Conservation (phyloP, 2,888 invertebrate genomes). For the Leptarthrus brevirostris region DNA sequence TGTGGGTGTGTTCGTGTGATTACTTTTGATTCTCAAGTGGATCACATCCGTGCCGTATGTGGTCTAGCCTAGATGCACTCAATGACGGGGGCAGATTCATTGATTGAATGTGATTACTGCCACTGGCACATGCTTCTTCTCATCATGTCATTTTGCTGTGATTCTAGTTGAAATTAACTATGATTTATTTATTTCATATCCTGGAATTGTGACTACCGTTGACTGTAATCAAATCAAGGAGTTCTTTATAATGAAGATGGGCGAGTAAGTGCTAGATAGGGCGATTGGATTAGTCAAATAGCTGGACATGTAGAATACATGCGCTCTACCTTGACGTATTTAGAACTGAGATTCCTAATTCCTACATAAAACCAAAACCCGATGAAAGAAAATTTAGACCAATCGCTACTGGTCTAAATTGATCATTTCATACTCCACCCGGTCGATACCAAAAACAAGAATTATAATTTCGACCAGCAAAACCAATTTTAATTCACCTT, state of each 20-base stretch:
- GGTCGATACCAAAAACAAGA: too few species aligned
- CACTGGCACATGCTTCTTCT: slow-evolving; percentile 24
- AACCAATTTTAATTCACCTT: too few species aligned
- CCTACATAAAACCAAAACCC: too few species aligned
- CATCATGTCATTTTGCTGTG: slow-evolving; percentile 17
- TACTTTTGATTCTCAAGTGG: slow-evolving; percentile 36
- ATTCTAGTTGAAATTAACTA: slow-evolving; percentile 32
- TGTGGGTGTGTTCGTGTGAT: slow-evolving; percentile 27
- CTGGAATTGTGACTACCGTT: neutral
- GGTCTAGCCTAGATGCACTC: slow-evolving; percentile 34
- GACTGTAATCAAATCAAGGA: slow-evolving; percentile 24
- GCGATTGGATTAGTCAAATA: too few species aligned
- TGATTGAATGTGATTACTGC: slow-evolving; percentile 45
- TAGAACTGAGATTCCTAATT: too few species aligned
- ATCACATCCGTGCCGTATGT: slow-evolving; percentile 40
- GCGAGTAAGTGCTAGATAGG: neutral
- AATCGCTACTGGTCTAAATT: too few species aligned
- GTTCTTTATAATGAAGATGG: neutral
- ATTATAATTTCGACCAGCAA: too few species aligned
- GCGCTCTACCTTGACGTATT: too few species aligned
- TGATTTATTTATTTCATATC: slow-evolving; percentile 50
- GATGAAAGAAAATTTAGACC: too few species aligned
- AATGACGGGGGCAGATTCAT: slow-evolving; percentile 43
- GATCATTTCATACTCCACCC: too few species aligned
- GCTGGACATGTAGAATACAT: too few species aligned